Evolutionary conservation across 2,797 vertebrate species (phyloP).

Genomic region (Melanitta fusca): DNA sequence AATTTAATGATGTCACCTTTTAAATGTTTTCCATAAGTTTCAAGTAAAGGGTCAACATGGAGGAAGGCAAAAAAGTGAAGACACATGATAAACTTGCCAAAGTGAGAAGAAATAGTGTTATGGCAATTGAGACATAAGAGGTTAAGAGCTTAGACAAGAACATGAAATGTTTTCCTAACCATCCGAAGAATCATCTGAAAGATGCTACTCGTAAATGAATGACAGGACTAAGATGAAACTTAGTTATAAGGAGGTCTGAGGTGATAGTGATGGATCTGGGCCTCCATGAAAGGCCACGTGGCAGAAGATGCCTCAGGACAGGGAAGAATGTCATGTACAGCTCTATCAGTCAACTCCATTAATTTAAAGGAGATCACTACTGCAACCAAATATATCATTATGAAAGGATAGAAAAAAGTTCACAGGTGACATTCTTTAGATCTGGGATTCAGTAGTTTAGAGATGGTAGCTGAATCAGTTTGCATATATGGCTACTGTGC

Average conservation of each 20-base stretch:
- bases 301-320: not conserved
- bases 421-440: not conserved
- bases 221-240: not conserved
- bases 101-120: not conserved
- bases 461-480: not conserved
- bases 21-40: not conserved
- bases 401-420: not conserved
- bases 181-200: not conserved
- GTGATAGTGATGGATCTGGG: not conserved
- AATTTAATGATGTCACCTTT: constrained; percentile 19
- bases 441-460: not conserved
- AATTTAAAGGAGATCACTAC: not conserved
- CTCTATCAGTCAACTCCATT: not conserved
- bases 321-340: not conserved
- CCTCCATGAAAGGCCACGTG: not conserved
- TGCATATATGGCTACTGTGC: not conserved
- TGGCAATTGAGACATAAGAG: not conserved
- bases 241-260: not conserved
- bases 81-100: not conserved
- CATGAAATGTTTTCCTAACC: not conserved
- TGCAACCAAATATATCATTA: not conserved
- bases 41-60: not conserved
- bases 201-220: not conserved
- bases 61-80: not conserved
- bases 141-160: not conserved